Base-by-base conservation (phyloP, 2,113 vertebrate species). In the Bufo bufo region DNA sequence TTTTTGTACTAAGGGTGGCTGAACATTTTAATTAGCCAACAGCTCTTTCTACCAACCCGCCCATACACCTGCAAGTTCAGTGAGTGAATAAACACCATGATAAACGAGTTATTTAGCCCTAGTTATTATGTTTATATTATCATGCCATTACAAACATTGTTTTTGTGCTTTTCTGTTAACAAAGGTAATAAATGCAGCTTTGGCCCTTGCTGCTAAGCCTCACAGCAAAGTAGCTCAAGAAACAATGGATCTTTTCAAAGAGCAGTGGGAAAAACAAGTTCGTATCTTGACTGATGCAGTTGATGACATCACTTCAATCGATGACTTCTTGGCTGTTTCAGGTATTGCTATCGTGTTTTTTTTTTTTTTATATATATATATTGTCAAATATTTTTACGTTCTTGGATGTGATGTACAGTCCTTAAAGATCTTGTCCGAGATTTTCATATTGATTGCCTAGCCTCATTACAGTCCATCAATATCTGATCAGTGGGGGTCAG, bases 191-290 rank as follows among this genome's bases (percentile, higher is more conserved):
- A 99, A 99, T 89, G 98, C 98, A 81, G 98, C 98, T 0, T 92
- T 99, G 91, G 98, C 98, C 90, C 95, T 99, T 88, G 98, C 98
- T 93, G 97, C 98, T 85, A 99, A 99, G 89, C 98, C 98, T 87
- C 97, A 99, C 92, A 99, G 98, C 94, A 99, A 99, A 90, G 95
- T 99, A 92, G 98, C 98, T 86, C 98, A 98, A 82, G 98, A 99
- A 90, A 99, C 99, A 93, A 99, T 99, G 98, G 98, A 99, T 91
- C 93, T 98, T 90, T 99, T 99, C 94, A 99, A 99, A 91, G 98
- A 99, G 85, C 96, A 97, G 86, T 99, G 98, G 98, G 98, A 99
- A 94, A 98, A 96, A 92, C 98, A 99, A 90, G 98, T 99, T 61
- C 97, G 97, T 0, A 96, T 99, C 89, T 96, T 99, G 90, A 99